A percentile compares a stretch with the other conserved stretches of the same genome.
Conservation (phyloP, 2,113 vertebrate species). For the Ctenomys sociabilis region DNA sequence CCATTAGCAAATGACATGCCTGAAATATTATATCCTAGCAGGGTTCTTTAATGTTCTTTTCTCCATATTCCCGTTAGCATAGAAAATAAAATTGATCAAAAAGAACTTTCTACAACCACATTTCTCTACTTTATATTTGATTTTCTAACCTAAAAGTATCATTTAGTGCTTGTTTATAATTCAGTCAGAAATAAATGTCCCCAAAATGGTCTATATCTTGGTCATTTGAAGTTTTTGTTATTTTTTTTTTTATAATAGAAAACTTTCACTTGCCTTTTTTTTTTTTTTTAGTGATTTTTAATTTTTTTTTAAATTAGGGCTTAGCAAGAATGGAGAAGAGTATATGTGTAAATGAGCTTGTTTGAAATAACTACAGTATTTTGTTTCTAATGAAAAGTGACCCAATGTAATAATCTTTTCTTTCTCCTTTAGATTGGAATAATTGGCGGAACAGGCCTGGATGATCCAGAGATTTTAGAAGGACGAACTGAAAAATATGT, state of each 20-base stretch:
- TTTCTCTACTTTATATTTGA: background rate
- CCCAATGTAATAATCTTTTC: background rate
- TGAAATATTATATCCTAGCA: background rate
- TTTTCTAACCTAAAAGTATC: constrained; percentile 2
- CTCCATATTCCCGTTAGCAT: background rate
- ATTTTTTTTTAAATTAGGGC: background rate
- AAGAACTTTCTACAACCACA: background rate
- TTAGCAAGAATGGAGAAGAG: background rate
- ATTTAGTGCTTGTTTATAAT: background rate
- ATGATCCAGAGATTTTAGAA: constrained; percentile 97
- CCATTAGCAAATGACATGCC: background rate
- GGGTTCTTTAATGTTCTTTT: background rate
- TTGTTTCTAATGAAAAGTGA: constrained; percentile 44
- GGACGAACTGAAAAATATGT: constrained; percentile 95
- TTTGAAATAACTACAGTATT: background rate
- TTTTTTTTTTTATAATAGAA: background rate
- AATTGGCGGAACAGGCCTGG: constrained; percentile 96
- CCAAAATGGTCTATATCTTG: background rate
- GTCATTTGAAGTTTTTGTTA: background rate
- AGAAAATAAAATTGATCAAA: constrained; percentile 1
- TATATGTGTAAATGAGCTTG: background rate
- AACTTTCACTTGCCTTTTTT: background rate
- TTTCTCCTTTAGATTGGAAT: constrained; percentile 93
- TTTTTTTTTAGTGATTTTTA: background rate
- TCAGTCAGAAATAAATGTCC: background rate